These are phyloP conservation scores for Geopemphigus sp. DNA, from an alignment of 1,140 invertebrate species.

Conservation along the genomic window DNA sequence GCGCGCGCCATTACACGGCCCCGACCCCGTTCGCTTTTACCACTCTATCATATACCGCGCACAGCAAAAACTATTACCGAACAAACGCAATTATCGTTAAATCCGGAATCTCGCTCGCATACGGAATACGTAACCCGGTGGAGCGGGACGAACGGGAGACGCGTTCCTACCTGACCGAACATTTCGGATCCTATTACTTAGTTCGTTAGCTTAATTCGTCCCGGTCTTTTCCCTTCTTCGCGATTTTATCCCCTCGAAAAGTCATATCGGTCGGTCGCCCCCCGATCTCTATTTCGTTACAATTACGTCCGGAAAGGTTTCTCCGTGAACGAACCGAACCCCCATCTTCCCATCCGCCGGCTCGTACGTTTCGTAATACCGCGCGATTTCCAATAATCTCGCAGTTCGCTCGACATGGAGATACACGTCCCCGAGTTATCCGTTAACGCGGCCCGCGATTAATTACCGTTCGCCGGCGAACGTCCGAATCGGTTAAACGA, in stretches of 20 bases:
- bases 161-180: constrained; percentile 4
- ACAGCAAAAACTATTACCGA: constrained; percentile 37
- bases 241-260: background rate
- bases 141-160: no score
- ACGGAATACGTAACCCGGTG: background rate
- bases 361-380: background rate
- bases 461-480: no score
- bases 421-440: no score
- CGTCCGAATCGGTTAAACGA: no score
- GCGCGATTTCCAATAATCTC: no score
- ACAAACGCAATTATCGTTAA: constrained; percentile 48
- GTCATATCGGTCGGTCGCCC: background rate
- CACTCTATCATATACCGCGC: background rate
- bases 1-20: background rate
- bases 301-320: background rate
- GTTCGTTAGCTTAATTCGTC: background rate
- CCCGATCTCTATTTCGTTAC: background rate
- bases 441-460: no score
- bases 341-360: background rate
- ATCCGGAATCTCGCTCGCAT: constrained; percentile 23
- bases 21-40: background rate
- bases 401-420: no score
- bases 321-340: background rate
- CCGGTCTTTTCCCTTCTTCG: background rate
- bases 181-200: constrained; percentile 16